These are phyloP conservation scores for Pantherophis vulpinus DNA, from an alignment of 2,797 vertebrate species.

Conservation along the genomic window DNA sequence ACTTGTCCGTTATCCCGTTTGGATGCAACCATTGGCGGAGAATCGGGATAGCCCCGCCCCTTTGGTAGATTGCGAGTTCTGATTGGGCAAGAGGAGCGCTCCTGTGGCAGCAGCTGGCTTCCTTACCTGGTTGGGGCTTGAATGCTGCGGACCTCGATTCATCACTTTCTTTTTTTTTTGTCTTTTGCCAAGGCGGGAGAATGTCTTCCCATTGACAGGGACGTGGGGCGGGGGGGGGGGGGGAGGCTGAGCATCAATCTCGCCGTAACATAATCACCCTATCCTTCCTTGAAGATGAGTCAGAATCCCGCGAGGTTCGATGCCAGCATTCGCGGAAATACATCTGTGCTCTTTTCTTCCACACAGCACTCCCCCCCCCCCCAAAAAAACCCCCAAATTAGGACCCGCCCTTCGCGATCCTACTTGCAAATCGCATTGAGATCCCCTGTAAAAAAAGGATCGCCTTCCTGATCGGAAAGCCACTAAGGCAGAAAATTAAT, in stretches of 20 bases:
- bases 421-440: not conserved
- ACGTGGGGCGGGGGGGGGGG: too few species aligned
- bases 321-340: not conserved
- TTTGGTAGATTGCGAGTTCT: accelerated
- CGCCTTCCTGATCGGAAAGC: not conserved
- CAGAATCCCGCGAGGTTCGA: not conserved
- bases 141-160: not conserved
- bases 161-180: too few species aligned
- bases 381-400: not conserved
- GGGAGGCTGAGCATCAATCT: not conserved
- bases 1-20: not conserved
- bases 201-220: not conserved
- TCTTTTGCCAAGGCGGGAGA: not conserved
- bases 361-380: not conserved
- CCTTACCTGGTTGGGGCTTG: not conserved
- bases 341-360: not conserved
- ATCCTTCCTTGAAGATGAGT: not conserved
- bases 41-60: accelerated
- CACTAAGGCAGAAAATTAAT: not conserved
- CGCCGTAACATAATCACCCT: not conserved
- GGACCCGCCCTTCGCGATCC: not conserved
- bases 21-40: conserved; percentile 1
- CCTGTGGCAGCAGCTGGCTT: not conserved
- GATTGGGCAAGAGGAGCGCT: conserved; percentile 10
- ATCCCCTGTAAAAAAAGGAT: not conserved